Conservation (phyloP, 2,888 invertebrate genomes). For the Hemaris fuciformis region DNA sequence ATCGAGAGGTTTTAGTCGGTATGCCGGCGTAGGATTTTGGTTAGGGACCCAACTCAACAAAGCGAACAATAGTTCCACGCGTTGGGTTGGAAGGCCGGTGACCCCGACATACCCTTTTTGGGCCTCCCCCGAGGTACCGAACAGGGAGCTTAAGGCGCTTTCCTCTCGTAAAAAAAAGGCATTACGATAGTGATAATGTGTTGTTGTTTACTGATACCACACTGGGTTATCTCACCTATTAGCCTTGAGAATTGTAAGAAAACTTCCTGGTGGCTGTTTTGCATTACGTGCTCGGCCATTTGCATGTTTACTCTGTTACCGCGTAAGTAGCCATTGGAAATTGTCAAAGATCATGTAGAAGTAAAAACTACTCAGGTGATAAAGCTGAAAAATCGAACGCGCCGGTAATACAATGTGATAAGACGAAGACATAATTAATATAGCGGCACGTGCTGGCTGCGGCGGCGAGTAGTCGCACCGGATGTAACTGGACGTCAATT, state of each 20-base stretch:
- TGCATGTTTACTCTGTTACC: conserved; percentile 25
- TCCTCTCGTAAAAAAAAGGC: too few relatives aligned
- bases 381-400: neutral
- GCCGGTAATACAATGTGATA: conserved; percentile 24
- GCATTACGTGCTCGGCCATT: conserved; percentile 33
- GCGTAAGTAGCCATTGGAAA: neutral
- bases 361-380: neutral
- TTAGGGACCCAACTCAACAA: too few relatives aligned
- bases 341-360: neutral
- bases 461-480: conserved; percentile 55
- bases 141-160: too few relatives aligned
- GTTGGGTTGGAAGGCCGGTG: too few relatives aligned
- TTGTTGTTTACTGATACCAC: conserved; percentile 26
- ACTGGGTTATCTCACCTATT: conserved; percentile 21
- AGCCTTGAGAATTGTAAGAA: conserved; percentile 30
- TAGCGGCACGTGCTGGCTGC: conserved; percentile 55
- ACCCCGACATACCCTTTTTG: too few relatives aligned
- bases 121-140: too few relatives aligned
- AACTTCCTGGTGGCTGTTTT: conserved; percentile 38
- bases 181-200: neutral
- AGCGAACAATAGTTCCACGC: too few relatives aligned
- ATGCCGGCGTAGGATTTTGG: too few relatives aligned
- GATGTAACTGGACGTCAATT: conserved; percentile 74
- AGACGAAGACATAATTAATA: conserved; percentile 42
- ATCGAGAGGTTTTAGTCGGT: too few relatives aligned